Percentiles rank a stretch among this genome's conserved stretches.
Conservation (phyloP, 2,888 invertebrate genomes). For the Melinaea marsaeus region DNA sequence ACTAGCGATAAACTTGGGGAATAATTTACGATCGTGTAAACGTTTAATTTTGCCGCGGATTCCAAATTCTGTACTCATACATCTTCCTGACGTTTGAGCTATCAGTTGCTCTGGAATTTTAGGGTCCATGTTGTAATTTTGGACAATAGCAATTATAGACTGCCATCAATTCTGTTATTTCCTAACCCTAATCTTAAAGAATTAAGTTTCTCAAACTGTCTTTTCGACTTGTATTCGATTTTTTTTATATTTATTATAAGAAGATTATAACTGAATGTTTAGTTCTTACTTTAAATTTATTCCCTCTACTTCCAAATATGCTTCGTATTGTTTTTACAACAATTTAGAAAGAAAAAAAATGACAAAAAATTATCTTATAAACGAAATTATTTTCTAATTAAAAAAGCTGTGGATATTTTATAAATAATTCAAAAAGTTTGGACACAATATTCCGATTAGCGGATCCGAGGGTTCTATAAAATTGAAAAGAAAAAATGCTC, state of each 20-base stretch:
- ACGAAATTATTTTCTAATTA: constrained; percentile 13
- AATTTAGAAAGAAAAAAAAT: not conserved
- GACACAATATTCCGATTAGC: constrained; percentile 71
- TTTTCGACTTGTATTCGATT: not conserved
- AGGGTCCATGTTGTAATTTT: constrained; percentile 21
- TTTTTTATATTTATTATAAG: too few relatives aligned
- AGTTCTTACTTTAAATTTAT: not conserved
- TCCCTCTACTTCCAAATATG: too few relatives aligned
- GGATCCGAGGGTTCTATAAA: constrained; percentile 51
- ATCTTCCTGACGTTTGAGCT: constrained; percentile 26
- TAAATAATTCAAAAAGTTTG: constrained; percentile 44
- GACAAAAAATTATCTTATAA: not conserved
- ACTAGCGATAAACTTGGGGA: constrained; percentile 67
- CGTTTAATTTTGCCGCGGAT: constrained; percentile 60
- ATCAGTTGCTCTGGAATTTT: constrained; percentile 27
- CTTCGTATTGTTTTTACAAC: not conserved
- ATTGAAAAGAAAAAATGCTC: constrained; percentile 57
- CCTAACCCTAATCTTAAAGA: too few relatives aligned
- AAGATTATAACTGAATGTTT: too few relatives aligned
- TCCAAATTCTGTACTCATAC: constrained; percentile 42
- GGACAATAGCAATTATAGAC: not conserved
- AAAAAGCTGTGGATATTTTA: constrained; percentile 31
- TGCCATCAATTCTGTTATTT: not conserved
- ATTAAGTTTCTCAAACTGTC: too few relatives aligned
- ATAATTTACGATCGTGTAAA: constrained; percentile 66